Percentiles rank a stretch among this genome's conserved stretches.
phyloP scores from a whole-genome alignment of 2,113 vertebrate genomes.

The Xiphophorus couchianus region DNA sequence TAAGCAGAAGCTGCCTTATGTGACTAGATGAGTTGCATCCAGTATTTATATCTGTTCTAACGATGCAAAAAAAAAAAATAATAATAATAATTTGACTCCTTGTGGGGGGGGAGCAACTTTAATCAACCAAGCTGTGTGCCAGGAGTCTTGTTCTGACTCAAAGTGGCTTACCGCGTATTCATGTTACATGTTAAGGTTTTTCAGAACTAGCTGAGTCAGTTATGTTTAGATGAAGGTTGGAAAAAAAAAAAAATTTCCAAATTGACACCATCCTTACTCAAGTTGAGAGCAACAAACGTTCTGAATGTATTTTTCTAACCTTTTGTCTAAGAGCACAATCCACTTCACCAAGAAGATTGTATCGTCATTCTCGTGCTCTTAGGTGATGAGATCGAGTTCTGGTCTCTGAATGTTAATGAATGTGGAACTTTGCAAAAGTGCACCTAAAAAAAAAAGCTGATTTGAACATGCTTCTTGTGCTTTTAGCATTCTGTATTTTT shows the following conservation, averaged over 20 bases:
- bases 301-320: slow-evolving; percentile 70
- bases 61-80: neutral
- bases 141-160: neutral
- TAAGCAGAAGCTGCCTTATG: slow-evolving; percentile 52
- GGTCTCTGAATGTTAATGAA: slow-evolving; percentile 73
- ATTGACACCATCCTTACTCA: slow-evolving; percentile 21
- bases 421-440: slow-evolving; percentile 72
- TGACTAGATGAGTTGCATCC: slow-evolving; percentile 18
- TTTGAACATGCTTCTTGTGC: slow-evolving; percentile 71
- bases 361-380: slow-evolving; percentile 61
- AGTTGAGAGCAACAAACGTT: slow-evolving; percentile 41
- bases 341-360: slow-evolving; percentile 69
- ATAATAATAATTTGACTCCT: slow-evolving; percentile 13
- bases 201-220: neutral
- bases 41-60: neutral
- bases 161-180: neutral
- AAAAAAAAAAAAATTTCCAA: slow-evolving; percentile 23
- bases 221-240: neutral
- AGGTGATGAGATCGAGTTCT: slow-evolving; percentile 51
- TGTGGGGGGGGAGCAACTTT: too few species aligned
- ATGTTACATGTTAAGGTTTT: neutral
- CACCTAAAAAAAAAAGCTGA: slow-evolving; percentile 56
- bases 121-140: neutral
- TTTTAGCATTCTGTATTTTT: slow-evolving; percentile 74
- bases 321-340: slow-evolving; percentile 69